Evolutionary conservation across 2,113 vertebrate genomes (phyloP).

Genomic region (Myocastor coypus): DNA sequence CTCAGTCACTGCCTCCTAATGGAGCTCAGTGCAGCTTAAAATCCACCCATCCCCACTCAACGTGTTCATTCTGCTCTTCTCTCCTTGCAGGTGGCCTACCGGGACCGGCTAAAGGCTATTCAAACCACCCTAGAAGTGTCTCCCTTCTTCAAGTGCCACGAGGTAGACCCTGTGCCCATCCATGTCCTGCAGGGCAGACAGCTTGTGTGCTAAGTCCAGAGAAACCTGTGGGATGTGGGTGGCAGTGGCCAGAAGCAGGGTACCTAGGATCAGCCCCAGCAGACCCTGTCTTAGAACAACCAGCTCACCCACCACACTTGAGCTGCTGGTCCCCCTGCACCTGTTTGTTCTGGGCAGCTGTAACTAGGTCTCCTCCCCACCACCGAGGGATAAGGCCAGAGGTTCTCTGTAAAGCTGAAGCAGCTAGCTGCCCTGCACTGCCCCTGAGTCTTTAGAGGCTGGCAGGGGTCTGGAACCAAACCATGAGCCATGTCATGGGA

Average conservation of each 20-base stretch:
- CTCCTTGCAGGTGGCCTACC: slow-evolving; percentile 90
- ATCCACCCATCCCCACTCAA: too few species aligned
- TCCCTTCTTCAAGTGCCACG: slow-evolving; percentile 96
- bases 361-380: neutral
- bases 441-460: neutral
- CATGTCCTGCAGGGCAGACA: neutral
- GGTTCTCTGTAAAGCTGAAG: neutral
- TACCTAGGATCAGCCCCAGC: neutral
- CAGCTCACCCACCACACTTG: neutral
- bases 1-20: neutral
- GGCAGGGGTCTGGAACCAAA: neutral
- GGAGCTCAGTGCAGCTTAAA: neutral
- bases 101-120: slow-evolving; percentile 93
- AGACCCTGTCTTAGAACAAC: accelerated
- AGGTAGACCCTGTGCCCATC: slow-evolving; percentile 87
- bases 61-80: slow-evolving; percentile 9
- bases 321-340: neutral
- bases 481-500: too few species aligned
- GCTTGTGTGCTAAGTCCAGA: accelerated
- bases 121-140: slow-evolving; percentile 92
- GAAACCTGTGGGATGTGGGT: accelerated
- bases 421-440: neutral
- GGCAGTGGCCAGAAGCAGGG: neutral
- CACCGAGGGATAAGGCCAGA: neutral
- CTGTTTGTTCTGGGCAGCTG: neutral